Evolutionary conservation across 2,888 invertebrate genomes (phyloP).

Genomic region (Idaea dimidiata): DNA sequence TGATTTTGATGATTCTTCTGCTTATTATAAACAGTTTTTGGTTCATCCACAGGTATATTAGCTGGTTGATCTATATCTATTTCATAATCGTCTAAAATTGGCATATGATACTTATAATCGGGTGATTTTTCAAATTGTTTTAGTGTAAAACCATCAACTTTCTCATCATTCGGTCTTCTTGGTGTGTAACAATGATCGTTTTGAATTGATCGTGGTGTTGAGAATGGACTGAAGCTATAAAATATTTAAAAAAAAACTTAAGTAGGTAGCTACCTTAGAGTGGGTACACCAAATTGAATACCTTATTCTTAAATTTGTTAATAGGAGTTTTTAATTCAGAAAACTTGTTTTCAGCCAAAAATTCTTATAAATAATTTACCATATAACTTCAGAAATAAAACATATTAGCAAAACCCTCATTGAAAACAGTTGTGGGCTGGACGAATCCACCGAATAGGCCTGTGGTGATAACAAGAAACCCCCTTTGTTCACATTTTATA

Average conservation of each 20-base stretch:
- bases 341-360: too few species aligned
- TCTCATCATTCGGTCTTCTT: slow-evolving; percentile 31
- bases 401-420: too few species aligned
- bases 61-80: slow-evolving; percentile 14
- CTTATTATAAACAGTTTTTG: not conserved
- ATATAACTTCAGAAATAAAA: too few species aligned
- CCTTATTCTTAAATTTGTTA: too few species aligned
- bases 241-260: not conserved
- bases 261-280: too few species aligned
- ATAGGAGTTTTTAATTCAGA: too few species aligned
- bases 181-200: slow-evolving; percentile 51
- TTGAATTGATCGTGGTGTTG: slow-evolving; percentile 49
- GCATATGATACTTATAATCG: not conserved
- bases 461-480: too few species aligned
- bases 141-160: slow-evolving; percentile 14
- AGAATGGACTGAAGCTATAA: slow-evolving; percentile 60
- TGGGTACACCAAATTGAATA: too few species aligned
- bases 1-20: not conserved
- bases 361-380: too few species aligned
- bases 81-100: slow-evolving; percentile 12
- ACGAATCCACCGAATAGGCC: too few species aligned
- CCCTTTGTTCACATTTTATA: too few species aligned
- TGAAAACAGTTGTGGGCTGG: too few species aligned
- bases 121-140: not conserved
- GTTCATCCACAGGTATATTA: not conserved